Base-by-base conservation (phyloP, 2,113 vertebrate species). In the Gallinago paraguaiae region DNA sequence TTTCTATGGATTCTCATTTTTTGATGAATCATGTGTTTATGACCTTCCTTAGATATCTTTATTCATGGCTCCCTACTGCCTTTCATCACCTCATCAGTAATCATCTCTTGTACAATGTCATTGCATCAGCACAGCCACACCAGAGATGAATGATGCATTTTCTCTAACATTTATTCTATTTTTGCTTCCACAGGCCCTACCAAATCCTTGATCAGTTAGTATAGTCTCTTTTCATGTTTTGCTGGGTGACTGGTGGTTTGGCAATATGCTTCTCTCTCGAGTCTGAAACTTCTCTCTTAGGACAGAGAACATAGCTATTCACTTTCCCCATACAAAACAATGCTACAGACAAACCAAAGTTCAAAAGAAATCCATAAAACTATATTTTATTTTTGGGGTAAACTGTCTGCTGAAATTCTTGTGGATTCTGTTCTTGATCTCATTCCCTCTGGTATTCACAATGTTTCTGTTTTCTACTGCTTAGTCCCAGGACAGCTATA, bases 81-180 rank as follows among this genome's bases (percentile, higher is more conserved):
- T 96, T 95, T 93, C 77, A 74, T 93, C 86, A 88, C 82, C 68
- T 93, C 71, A 77, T 94, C 75, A 88, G 88, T 82, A 95, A 88
- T 80, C 82, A 80, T 45, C 37, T 45, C 64, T 63, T 77, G 88
- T 77, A 61, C 76, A 80, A 69, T 77, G 54, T 90, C 82, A 69
- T 25, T 88, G 50, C 76, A 90, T 46, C n/a, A 82, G 10, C 3
- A 2, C 30, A 77, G 43, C 61, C 4, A 11, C 22, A 57, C 18
- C 59, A 86, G 67, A 85, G 24, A 80, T 20, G 45, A 93, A 78
- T 56, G 60, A 91, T 89, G 43, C 17, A 67, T 91, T 95, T 93
- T 93, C 76, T 67, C 60, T 59, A 70, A 50, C 25, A 33, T 61
- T 84, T 90, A 53, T 88, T 90, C 67, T 53, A 9, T 74, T 86